Evolutionary conservation across 2,113 vertebrate genomes (phyloP).

Genomic region (Sinocyclocheilus grahami): DNA sequence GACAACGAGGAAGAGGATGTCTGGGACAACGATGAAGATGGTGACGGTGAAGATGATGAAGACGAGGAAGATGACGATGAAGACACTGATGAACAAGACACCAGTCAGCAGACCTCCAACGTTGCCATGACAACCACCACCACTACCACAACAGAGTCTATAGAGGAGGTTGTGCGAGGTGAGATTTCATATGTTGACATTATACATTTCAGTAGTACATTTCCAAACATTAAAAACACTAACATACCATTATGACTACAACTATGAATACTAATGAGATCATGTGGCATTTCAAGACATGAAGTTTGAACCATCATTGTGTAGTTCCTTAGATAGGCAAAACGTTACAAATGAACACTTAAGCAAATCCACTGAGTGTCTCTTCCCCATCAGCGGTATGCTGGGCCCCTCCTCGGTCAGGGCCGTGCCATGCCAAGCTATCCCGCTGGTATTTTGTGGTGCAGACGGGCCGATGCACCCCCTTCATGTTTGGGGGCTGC

Average conservation of each 20-base stretch:
- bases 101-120: constrained; percentile 82
- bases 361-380: constrained; percentile 14
- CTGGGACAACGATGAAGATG: constrained; percentile 77
- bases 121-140: constrained; percentile 94
- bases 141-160: constrained; percentile 93
- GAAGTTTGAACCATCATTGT: background rate
- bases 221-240: too few species aligned
- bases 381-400: constrained; percentile 78
- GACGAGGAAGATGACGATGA: constrained; percentile 82
- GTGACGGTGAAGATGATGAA: constrained; percentile 77
- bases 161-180: constrained; percentile 97
- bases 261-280: too few species aligned
- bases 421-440: constrained; percentile 86
- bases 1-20: constrained; percentile 73
- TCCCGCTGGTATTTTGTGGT: constrained; percentile 94
- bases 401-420: constrained; percentile 91
- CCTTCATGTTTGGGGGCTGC: constrained; percentile 96
- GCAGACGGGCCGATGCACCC: constrained; percentile 77
- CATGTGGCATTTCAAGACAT: too few species aligned
- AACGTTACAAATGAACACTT: background rate
- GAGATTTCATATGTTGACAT: constrained; percentile 50
- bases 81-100: constrained; percentile 82
- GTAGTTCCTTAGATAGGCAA: background rate
- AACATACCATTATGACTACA: too few species aligned
- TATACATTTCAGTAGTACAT: background rate